These are phyloP conservation scores for Ophioninae sp. DNA, from an alignment of 2,888 invertebrate genomes.

Conservation along the genomic window DNA sequence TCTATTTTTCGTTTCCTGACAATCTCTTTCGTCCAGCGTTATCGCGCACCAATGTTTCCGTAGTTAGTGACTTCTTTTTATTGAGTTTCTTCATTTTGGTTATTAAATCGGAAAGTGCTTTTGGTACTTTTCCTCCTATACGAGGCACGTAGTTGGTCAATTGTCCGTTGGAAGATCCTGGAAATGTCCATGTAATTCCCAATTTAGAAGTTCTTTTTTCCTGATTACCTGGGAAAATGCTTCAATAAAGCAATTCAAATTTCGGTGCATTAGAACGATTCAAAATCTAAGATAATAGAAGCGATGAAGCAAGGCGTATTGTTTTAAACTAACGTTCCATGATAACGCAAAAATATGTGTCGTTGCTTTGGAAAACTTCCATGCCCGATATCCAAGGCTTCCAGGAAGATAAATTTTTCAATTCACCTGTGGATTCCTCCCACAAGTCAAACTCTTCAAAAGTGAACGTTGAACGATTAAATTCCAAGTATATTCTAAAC, in stretches of 20 bases:
- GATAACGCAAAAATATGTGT: slow-evolving; percentile 71
- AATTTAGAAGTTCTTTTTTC: not conserved
- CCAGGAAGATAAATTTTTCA: slow-evolving; percentile 68
- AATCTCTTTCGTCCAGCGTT: slow-evolving; percentile 39
- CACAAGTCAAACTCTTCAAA: slow-evolving; percentile 74
- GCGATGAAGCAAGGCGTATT: not conserved
- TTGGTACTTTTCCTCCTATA: slow-evolving; percentile 31
- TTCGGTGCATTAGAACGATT: not conserved
- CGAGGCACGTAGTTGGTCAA: slow-evolving; percentile 52
- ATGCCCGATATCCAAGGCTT: slow-evolving; percentile 68
- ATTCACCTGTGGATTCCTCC: slow-evolving; percentile 70
- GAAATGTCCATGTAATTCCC: not conserved
- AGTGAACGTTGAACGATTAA: not conserved
- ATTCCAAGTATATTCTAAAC: not conserved
- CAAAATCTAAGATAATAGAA: not conserved
- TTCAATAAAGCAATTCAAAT: not conserved
- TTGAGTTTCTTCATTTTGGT: slow-evolving; percentile 37
- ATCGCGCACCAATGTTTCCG: slow-evolving; percentile 14
- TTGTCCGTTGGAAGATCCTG: slow-evolving; percentile 57
- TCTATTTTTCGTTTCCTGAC: slow-evolving; percentile 32
- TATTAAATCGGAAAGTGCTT: slow-evolving; percentile 38
- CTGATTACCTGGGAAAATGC: not conserved
- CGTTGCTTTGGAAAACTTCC: slow-evolving; percentile 68
- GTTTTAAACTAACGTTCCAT: slow-evolving; percentile 70
- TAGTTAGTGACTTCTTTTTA: slow-evolving; percentile 41